Conservation (phyloP, 2,113 vertebrate genomes). For the Picathartes gymnocephalus region DNA sequence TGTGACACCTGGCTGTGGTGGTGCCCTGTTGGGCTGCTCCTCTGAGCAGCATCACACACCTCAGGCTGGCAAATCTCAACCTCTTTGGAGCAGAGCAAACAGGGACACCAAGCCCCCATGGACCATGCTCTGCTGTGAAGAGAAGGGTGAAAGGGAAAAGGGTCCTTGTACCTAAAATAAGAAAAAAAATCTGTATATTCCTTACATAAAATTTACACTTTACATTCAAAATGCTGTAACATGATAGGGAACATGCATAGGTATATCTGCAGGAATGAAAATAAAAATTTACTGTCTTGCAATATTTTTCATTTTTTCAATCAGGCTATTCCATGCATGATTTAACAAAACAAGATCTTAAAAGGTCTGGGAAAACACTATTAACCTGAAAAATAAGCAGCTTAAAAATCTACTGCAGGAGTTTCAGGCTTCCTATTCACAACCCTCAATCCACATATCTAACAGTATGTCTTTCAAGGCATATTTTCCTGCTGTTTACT, state of each 20-base stretch:
- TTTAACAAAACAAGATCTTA: constrained; percentile 26
- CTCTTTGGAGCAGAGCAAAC: neutral
- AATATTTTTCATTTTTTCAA: neutral
- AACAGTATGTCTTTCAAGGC: neutral
- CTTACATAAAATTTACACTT: neutral
- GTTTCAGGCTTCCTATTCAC: constrained; percentile 12
- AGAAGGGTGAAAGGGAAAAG: neutral
- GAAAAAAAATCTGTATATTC: neutral
- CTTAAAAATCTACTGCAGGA: constrained; percentile 29
- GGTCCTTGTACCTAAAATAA: neutral
- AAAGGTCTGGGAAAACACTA: constrained; percentile 8
- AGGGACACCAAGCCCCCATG: rapidly evolving
- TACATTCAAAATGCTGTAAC: neutral
- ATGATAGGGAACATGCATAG: neutral
- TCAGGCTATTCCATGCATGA: neutral
- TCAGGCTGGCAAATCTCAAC: neutral
- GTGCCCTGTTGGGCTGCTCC: neutral
- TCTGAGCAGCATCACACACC: neutral
- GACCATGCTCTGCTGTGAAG: neutral
- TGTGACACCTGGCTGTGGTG: rapidly evolving
- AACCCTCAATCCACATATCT: neutral
- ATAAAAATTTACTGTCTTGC: neutral
- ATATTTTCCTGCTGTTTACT: neutral
- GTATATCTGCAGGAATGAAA: neutral
- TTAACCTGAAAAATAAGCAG: constrained; percentile 48